These are phyloP conservation scores for Cantharis rustica DNA, from an alignment of 2,888 invertebrate species.

Conservation along the genomic window DNA sequence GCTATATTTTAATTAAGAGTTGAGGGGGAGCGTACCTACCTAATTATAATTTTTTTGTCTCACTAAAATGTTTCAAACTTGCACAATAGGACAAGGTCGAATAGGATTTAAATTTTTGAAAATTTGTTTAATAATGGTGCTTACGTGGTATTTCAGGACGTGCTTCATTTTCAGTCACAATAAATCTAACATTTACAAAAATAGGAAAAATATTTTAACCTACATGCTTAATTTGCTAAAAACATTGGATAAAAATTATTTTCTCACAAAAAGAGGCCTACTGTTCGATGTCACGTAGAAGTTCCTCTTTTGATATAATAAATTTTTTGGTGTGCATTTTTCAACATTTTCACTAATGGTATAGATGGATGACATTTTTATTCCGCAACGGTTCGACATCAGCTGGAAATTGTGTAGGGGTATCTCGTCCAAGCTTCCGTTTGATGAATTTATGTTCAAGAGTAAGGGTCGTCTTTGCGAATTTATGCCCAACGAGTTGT, in stretches of 20 bases:
- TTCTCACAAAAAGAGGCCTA: slow-evolving; percentile 57
- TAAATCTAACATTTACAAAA: slow-evolving; percentile 46
- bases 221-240: slow-evolving; percentile 8
- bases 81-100: background rate
- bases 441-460: slow-evolving; percentile 39
- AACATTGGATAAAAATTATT: slow-evolving; percentile 37
- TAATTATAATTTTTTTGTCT: background rate
- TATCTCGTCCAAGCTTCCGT: slow-evolving; percentile 30
- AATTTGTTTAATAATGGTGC: slow-evolving; percentile 32
- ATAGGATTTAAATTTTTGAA: background rate
- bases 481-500: slow-evolving; percentile 51
- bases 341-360: slow-evolving; percentile 55
- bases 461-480: slow-evolving; percentile 57
- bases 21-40: background rate
- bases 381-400: slow-evolving; percentile 61
- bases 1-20: slow-evolving; percentile 6
- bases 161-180: slow-evolving; percentile 43
- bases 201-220: slow-evolving; percentile 38
- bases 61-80: background rate
- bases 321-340: slow-evolving; percentile 48
- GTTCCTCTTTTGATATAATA: slow-evolving; percentile 51
- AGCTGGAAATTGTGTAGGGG: slow-evolving; percentile 50
- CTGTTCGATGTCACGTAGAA: slow-evolving; percentile 56
- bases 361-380: slow-evolving; percentile 61
- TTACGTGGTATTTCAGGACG: slow-evolving; percentile 44